Evolutionary conservation across 2,113 vertebrate species (phyloP).

Genomic region (Pagrus major): DNA sequence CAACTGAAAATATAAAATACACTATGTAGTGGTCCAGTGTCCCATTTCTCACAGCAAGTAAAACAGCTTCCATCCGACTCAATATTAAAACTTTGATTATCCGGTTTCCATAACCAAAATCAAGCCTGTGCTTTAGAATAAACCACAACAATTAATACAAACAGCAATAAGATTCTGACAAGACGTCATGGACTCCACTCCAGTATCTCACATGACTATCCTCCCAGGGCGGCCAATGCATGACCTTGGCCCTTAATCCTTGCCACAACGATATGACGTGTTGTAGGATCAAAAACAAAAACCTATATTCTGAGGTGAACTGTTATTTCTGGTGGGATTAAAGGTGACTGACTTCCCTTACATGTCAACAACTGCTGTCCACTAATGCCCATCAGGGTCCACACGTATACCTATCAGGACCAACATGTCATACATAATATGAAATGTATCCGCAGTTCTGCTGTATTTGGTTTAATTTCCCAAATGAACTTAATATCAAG

Average conservation of each 20-base stretch:
- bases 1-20: background rate
- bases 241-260: slow-evolving; percentile 2
- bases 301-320: slow-evolving; percentile 43
- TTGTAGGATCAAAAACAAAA: slow-evolving; percentile 39
- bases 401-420: background rate
- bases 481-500: background rate
- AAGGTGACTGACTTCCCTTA: slow-evolving; percentile 35
- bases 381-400: background rate
- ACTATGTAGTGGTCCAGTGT: background rate
- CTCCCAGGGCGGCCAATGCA: too few relatives aligned
- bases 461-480: background rate
- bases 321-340: slow-evolving; percentile 60
- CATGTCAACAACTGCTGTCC: slow-evolving; percentile 24
- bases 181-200: background rate
- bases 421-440: background rate
- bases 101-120: background rate
- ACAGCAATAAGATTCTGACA: background rate
- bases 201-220: background rate
- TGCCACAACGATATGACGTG: slow-evolving; percentile 35
- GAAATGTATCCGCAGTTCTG: background rate
- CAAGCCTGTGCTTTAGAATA: background rate
- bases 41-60: background rate
- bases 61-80: background rate
- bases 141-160: background rate
- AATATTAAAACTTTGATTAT: too few relatives aligned